Conservation (phyloP, 2,797 vertebrate genomes). For the Sorex maritimensis region DNA sequence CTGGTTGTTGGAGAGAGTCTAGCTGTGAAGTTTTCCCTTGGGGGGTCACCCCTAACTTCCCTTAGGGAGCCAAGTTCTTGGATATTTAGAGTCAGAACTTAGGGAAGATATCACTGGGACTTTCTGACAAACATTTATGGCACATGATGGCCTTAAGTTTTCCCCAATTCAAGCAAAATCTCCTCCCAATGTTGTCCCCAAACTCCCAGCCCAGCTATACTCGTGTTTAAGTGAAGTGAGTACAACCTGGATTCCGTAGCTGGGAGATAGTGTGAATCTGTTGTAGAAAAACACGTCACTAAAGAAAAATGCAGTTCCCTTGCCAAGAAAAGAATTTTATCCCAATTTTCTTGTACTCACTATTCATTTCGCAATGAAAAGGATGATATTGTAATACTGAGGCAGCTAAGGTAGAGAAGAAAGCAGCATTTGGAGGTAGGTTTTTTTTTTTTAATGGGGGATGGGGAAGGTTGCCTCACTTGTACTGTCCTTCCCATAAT, state of each 20-base stretch:
- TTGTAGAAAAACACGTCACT: constrained; percentile 3
- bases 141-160: neutral
- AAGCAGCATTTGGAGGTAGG: neutral
- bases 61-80: neutral
- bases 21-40: neutral
- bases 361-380: neutral
- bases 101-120: neutral
- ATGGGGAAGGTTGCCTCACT: neutral
- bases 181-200: neutral
- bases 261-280: neutral
- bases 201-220: neutral
- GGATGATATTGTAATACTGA: neutral
- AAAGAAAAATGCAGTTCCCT: neutral
- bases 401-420: neutral
- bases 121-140: neutral
- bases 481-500: constrained; percentile 62
- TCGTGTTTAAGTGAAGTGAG: neutral
- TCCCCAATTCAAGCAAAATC: neutral
- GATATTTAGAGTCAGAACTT: neutral
- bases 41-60: too few relatives aligned
- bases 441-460: neutral
- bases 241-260: neutral
- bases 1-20: neutral
- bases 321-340: neutral
- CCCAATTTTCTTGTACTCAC: neutral